Evolutionary conservation across 2,113 vertebrate species (phyloP), one percentile per base, ranked within the genome.

Genomic region (Vanacampus margaritifer): DNA sequence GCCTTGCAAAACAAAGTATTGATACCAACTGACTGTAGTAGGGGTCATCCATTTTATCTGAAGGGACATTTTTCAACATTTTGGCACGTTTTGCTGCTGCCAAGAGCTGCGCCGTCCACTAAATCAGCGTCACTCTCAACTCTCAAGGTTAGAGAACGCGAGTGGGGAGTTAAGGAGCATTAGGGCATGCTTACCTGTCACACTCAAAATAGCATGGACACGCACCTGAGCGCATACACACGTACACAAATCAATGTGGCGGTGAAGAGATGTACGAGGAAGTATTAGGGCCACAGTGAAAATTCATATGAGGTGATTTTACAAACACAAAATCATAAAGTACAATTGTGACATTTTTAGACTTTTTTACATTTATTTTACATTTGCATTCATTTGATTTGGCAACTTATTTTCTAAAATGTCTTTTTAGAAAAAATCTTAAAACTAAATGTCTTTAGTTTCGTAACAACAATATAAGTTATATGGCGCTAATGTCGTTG

Each of bases 41-140:
- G 57, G 37, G 78, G 73, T 75, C 83, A 85, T 86, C 74, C 66
- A 86, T 89, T 89, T 89, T 80, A 80, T 84, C 68, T 68, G 85
- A 84, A 72, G 77, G 87, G 81, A 87, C 82, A 87, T 90, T 89
- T 90, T 88, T 90, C 86, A 87, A 82, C 84, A 84, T 88, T 88
- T 90, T 79, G 76, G 39, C 39, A 43, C 26, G 75, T 78, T 74
- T 78, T 74, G 78, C 84, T 80, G 75, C 60, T 24, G 60, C 60
- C 72, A 79, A 83, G 80, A 69, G 74, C 54, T 54, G 50, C 46
- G 57, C 67, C 71, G 79, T 72, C 75, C 73, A 86, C 84, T 87
- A 86, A 72, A 84, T 86, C 87, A 90, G 86, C 73, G 65, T 84
- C 81, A 80, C 80, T 87, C 77, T 75, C 73, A 46, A 75, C 59